phyloP scores from a whole-genome alignment of 2,113 vertebrate genomes.

The Quiscalus mexicanus region DNA sequence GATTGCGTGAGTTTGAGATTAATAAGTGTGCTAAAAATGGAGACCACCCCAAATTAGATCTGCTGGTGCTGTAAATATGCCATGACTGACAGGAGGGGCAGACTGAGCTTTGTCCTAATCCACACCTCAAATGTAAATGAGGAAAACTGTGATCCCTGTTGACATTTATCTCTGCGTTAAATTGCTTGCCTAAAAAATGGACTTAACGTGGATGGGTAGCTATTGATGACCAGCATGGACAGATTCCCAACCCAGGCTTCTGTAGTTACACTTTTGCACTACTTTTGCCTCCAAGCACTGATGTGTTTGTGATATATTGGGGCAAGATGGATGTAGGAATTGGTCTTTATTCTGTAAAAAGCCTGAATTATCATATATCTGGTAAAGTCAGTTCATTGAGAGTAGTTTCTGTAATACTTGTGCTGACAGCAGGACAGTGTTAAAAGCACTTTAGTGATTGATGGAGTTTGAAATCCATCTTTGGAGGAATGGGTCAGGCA shows the following conservation, averaged over 20 bases:
- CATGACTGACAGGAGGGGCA: rapidly evolving
- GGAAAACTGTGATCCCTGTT: not conserved
- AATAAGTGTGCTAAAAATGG: not conserved
- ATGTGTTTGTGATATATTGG: not conserved
- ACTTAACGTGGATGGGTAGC: not conserved
- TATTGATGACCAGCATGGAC: not conserved
- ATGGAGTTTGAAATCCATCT: not conserved
- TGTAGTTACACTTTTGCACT: not conserved
- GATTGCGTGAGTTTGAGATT: not conserved
- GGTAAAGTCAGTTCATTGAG: not conserved
- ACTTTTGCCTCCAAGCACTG: not conserved
- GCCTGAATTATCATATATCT: not conserved
- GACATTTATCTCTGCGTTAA: not conserved
- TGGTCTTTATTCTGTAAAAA: not conserved
- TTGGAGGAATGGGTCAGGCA: not conserved
- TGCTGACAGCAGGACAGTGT: not conserved
- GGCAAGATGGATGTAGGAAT: not conserved
- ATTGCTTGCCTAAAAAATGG: not conserved
- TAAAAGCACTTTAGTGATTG: not conserved
- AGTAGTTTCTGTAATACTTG: not conserved
- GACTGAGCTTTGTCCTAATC: not conserved
- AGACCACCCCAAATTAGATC: not conserved
- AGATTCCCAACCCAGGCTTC: not conserved
- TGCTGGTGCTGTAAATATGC: not conserved
- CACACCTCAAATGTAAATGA: not conserved